Conservation (phyloP, 2,797 vertebrate genomes). For the Clarias fuscus region DNA sequence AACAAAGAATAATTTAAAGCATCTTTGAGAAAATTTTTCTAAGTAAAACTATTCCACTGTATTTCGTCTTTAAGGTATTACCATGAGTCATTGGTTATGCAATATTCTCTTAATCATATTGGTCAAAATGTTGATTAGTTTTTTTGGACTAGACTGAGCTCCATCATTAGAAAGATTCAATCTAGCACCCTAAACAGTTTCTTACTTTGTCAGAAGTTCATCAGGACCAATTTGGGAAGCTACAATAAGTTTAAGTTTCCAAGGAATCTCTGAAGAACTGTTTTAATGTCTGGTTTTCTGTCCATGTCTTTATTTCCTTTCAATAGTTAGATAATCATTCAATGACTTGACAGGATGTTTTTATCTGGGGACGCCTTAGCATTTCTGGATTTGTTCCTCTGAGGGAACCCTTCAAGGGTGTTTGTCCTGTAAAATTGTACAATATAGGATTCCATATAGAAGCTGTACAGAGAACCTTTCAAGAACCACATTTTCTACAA, state of each 20-base stretch:
- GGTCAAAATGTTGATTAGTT: neutral
- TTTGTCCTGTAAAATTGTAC: neutral
- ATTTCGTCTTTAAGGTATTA: too few relatives aligned
- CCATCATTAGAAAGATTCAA: neutral
- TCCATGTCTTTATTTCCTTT: neutral
- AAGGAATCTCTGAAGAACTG: neutral
- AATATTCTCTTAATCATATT: neutral
- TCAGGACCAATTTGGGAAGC: neutral
- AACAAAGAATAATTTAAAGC: neutral
- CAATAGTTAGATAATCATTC: neutral
- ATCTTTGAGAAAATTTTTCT: neutral
- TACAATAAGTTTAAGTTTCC: neutral
- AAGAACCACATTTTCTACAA: neutral
- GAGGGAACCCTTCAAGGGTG: neutral
- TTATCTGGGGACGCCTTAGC: neutral
- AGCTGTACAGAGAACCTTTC: neutral
- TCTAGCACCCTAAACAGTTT: neutral
- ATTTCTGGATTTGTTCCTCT: neutral
- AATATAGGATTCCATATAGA: neutral
- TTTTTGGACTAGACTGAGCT: neutral
- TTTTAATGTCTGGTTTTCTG: neutral
- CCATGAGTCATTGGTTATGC: neutral
- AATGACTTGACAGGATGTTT: neutral
- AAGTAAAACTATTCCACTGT: neutral
- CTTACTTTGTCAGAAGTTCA: neutral